Evolutionary conservation across 2,888 invertebrate species (phyloP).

Genomic region (Ophion costatus): DNA sequence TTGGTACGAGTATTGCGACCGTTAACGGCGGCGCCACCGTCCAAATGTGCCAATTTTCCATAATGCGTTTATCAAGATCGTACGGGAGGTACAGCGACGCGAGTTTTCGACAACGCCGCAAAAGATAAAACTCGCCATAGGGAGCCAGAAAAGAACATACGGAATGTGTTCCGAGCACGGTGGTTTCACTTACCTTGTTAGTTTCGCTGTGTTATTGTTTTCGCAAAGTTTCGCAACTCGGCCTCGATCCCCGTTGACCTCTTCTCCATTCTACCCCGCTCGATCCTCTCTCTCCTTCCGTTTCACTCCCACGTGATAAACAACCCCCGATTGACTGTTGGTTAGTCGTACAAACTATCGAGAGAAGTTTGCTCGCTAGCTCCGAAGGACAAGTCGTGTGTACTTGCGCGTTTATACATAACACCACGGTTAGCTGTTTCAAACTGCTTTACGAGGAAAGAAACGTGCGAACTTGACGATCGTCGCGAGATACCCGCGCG

Average conservation of each 20-base stretch:
- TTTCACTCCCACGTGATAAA: constrained; percentile 1
- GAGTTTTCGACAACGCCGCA: neutral
- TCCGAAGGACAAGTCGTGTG: constrained; percentile 2
- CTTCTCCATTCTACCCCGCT: neutral
- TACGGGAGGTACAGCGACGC: too few relatives aligned
- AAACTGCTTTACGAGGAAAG: constrained; percentile 31
- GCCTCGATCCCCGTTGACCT: constrained; percentile 4
- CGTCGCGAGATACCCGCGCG: constrained; percentile 16
- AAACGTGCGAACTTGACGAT: constrained; percentile 30
- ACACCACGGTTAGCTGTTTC: constrained; percentile 21
- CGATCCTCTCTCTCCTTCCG: neutral
- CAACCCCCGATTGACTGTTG: constrained; percentile 25
- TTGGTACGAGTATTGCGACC: neutral
- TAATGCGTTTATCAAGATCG: neutral
- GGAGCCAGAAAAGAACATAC: neutral
- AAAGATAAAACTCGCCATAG: neutral
- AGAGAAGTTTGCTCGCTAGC: constrained; percentile 11
- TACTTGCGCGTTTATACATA: constrained; percentile 17
- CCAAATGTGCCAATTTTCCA: neutral
- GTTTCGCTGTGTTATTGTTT: neutral
- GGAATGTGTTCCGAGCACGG: neutral
- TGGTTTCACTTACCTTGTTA: constrained; percentile 23
- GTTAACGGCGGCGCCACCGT: neutral
- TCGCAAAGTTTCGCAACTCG: neutral
- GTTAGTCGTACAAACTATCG: constrained; percentile 33